These are phyloP conservation scores for Otus sunia DNA, from an alignment of 2,113 vertebrate genomes.

Conservation along the genomic window DNA sequence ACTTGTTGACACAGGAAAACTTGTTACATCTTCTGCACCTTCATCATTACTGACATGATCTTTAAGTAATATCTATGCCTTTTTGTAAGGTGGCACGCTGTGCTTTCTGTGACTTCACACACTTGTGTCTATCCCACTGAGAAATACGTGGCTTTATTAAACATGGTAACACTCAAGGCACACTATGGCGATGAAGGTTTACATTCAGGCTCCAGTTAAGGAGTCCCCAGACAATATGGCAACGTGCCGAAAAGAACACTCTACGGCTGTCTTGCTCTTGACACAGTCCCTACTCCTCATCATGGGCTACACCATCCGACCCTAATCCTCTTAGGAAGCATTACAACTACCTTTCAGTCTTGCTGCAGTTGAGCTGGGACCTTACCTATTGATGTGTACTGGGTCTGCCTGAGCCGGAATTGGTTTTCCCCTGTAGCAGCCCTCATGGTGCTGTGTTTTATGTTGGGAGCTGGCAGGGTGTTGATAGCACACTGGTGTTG, in stretches of 20 bases:
- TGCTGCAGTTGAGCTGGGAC: not conserved
- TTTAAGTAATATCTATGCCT: not conserved
- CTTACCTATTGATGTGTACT: not conserved
- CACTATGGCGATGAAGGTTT: not conserved
- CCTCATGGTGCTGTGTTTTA: too few relatives aligned
- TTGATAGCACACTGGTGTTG: too few relatives aligned
- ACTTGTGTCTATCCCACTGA: not conserved
- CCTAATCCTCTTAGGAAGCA: not conserved
- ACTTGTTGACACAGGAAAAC: not conserved
- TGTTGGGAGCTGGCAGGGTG: too few relatives aligned
- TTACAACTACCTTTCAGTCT: not conserved
- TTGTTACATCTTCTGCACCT: not conserved
- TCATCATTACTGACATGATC: not conserved
- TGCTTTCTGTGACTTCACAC: not conserved
- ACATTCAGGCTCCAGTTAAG: not conserved
- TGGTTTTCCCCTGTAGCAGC: too few relatives aligned
- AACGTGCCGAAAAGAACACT: not conserved
- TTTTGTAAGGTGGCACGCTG: not conserved
- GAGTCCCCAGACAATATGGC: not conserved
- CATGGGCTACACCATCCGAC: not conserved
- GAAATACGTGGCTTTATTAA: not conserved
- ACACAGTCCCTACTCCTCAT: not conserved
- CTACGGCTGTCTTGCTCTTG: not conserved
- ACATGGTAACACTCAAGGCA: not conserved
- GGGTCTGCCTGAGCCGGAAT: too few relatives aligned